Base-by-base conservation (phyloP, 2,113 vertebrate genomes). In the Furnarius figulus region DNA sequence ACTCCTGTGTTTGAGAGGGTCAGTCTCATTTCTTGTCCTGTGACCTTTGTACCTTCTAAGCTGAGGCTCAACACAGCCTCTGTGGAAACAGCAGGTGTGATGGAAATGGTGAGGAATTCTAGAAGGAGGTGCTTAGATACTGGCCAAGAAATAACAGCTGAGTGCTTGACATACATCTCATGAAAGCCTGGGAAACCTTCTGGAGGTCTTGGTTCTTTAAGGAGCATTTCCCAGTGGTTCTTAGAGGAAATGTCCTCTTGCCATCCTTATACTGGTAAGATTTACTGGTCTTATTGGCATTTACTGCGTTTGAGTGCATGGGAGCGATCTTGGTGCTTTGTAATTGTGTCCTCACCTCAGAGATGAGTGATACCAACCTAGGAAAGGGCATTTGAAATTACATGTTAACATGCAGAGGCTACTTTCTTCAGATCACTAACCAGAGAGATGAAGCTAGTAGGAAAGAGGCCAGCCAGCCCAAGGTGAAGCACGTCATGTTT, bases 231-330 rank as follows among this genome's bases (percentile, higher is more conserved):
- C 17, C 8, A 31, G 21, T 63, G 42, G 17, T 17, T 68, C 33
- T 68, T 52, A 12, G 44, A 42, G 44, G 31, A 59, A 49, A 59
- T 31, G 16, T 68, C 22, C 14, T 53, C 39, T 80, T 70, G 31
- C 44, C 10, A 14, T n/a, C 11, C 15, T 80, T 50, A 21, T 56
- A 65, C 23, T 14, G 50, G 28, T 83, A 33, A 56, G 9, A 52
- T 22, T 56, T 35, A 28, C 46, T 91, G 37, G 23, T 91, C n/a
- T 62, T 85, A n/a, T 14, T 55, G 42, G 8, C 14, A 21, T 17
- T 79, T 37, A 17, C 28, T n/a, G 6, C 1, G 1, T 75, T 46
- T 58, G 56, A 42, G n/a, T 27, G 27, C 10, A 9, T 0, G 1
- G 20, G 23, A 22, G 10, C n/a, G 53, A 4, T 39, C 31, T 75